A percentile compares a stretch with the other conserved stretches of the same genome.
phyloP scores from a whole-genome alignment of 2,113 vertebrate genomes.

The Microtus montanus region DNA sequence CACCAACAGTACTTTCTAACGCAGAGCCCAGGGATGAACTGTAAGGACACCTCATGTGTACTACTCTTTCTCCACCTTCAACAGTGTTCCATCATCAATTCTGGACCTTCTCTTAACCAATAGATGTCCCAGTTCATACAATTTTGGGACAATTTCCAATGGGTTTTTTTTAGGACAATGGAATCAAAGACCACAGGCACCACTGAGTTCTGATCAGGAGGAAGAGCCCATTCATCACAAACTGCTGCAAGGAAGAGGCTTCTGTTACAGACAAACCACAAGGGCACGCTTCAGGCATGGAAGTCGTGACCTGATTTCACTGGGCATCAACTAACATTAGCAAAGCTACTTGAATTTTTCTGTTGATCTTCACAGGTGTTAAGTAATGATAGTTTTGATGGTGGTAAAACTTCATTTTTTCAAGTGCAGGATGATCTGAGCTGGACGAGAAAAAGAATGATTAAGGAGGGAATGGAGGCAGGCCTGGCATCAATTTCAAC shows the following conservation, averaged over 20 bases:
- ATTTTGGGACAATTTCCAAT: neutral
- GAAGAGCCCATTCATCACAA: neutral
- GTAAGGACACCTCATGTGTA: neutral
- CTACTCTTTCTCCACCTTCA: neutral
- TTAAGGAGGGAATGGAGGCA: neutral
- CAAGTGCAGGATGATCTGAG: conserved; percentile 60
- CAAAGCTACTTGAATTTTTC: conserved; percentile 58
- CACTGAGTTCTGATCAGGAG: neutral
- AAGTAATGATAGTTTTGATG: conserved; percentile 55
- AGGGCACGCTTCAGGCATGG: neutral
- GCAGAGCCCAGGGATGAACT: neutral
- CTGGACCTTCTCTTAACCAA: neutral
- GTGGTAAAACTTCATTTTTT: conserved; percentile 58
- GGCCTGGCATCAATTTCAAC: conserved; percentile 1
- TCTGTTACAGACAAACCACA: neutral
- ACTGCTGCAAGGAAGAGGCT: neutral
- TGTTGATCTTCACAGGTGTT: conserved; percentile 51
- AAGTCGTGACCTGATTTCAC: conserved; percentile 29
- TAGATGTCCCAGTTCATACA: conserved; percentile 16
- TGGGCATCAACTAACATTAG: conserved; percentile 41
- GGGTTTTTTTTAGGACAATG: neutral
- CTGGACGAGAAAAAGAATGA: conserved; percentile 59
- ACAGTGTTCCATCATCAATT: neutral
- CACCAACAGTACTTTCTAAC: neutral
- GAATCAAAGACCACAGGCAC: neutral